A percentile compares a stretch with the other conserved stretches of the same genome.
These are phyloP conservation scores for Amphibalanus amphitrite DNA, from an alignment of 1,140 invertebrate genomes.

Conservation along the genomic window DNA sequence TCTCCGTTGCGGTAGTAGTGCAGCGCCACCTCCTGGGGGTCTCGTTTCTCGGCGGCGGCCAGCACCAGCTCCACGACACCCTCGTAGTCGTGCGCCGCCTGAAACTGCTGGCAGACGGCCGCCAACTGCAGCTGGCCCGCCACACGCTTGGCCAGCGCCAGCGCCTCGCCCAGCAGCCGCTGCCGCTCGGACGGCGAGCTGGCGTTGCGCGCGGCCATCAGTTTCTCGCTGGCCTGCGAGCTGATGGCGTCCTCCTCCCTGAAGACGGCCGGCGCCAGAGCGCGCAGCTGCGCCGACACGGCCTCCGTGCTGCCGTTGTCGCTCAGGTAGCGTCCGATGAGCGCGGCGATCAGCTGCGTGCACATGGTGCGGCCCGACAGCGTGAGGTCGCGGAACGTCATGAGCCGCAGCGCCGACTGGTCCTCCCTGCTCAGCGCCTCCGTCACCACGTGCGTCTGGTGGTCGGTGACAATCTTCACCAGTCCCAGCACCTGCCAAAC, in stretches of 20 bases:
- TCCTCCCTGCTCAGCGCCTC: constrained; percentile 39
- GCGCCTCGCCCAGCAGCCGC: constrained; percentile 18
- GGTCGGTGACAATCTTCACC: constrained; percentile 85
- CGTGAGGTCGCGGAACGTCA: constrained; percentile 56
- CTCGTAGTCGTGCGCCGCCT: constrained; percentile 42
- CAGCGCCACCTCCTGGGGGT: constrained; percentile 70
- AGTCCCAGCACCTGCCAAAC: constrained; percentile 80
- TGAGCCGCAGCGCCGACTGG: constrained; percentile 38
- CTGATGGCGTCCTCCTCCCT: constrained; percentile 88
- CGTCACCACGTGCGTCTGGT: constrained; percentile 70
- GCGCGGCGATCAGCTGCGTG: constrained; percentile 46
- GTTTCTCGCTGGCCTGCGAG: constrained; percentile 47
- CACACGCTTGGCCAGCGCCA: constrained; percentile 15
- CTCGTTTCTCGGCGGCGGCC: constrained; percentile 60
- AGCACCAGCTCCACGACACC: constrained; percentile 77
- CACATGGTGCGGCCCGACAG: constrained; percentile 39
- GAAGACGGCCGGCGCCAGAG: constrained; percentile 85
- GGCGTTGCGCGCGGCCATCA: constrained; percentile 16
- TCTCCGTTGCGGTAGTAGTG: constrained; percentile 77
- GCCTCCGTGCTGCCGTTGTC: constrained; percentile 88
- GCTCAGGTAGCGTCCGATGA: constrained; percentile 70
- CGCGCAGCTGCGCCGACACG: constrained; percentile 68
- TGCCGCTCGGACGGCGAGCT: constrained; percentile 14
- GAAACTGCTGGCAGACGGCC: constrained; percentile 5
- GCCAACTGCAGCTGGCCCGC: constrained; percentile 11